Evolutionary conservation across 2,888 invertebrate genomes (phyloP).

Genomic region (Troilus luridus): DNA sequence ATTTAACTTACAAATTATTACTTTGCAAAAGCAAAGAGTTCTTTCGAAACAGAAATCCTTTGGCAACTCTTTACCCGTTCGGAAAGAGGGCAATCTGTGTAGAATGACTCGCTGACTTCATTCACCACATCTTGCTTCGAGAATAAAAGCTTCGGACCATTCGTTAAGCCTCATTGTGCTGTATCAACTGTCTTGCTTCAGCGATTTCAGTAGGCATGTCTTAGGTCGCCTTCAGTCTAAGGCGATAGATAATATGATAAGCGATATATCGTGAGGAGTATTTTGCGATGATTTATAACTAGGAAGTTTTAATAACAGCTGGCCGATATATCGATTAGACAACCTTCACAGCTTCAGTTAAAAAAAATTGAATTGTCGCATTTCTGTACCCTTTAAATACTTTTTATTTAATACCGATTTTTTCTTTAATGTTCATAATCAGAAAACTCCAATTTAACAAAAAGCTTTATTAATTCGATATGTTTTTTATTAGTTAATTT

Average conservation of each 20-base stretch:
- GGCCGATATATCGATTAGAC: no score
- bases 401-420: not conserved
- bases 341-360: no score
- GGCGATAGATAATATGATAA: no score
- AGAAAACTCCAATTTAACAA: not conserved
- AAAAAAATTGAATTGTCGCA: no score
- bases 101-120: not conserved
- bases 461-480: not conserved
- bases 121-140: not conserved
- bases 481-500: not conserved
- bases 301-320: no score
- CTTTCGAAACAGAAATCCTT: constrained; percentile 19
- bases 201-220: not conserved
- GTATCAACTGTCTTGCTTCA: constrained; percentile 28
- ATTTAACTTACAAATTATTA: constrained; percentile 31
- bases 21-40: not conserved
- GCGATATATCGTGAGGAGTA: no score
- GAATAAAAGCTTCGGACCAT: not conserved
- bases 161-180: constrained; percentile 14
- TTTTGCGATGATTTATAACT: no score
- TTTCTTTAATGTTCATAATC: not conserved
- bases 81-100: not conserved
- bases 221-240: not conserved
- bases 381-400: no score
- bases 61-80: not conserved